These are phyloP conservation scores for Philhelius pedissequus DNA, from an alignment of 2,888 invertebrate genomes.

Conservation along the genomic window DNA sequence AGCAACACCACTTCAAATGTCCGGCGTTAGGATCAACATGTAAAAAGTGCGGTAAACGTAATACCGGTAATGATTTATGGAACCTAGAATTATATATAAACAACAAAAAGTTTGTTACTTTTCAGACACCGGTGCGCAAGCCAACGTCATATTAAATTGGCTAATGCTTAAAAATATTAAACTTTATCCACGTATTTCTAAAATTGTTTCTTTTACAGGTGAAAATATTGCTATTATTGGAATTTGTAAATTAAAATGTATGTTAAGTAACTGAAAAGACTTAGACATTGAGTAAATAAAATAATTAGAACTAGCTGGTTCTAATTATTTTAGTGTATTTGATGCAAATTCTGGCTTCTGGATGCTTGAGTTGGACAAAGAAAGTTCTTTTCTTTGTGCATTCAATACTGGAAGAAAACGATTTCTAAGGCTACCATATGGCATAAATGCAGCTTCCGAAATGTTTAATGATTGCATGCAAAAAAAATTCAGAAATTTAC, in stretches of 20 bases:
- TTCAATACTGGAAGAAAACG: too few species aligned
- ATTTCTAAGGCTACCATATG: too few species aligned
- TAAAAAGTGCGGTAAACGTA: neutral
- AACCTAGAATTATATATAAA: neutral
- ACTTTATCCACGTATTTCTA: neutral
- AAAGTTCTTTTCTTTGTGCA: too few species aligned
- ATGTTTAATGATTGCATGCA: too few species aligned
- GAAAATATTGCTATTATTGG: neutral
- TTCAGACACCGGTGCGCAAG: neutral
- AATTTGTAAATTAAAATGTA: neutral
- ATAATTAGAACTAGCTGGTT: too few species aligned
- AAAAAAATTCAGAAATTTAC: too few species aligned
- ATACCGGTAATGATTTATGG: neutral
- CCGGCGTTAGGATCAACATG: neutral
- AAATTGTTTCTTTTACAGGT: neutral
- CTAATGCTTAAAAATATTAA: neutral
- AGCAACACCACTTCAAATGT: slow-evolving; percentile 11
- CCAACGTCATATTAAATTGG: neutral
- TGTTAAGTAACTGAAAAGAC: neutral
- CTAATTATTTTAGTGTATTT: too few species aligned
- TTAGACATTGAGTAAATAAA: neutral
- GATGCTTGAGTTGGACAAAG: too few species aligned
- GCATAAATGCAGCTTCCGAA: too few species aligned
- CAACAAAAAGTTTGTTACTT: slow-evolving; percentile 5
- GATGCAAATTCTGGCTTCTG: too few species aligned